These are phyloP conservation scores for Willisornis vidua DNA, from an alignment of 2,113 vertebrate species.

Conservation along the genomic window DNA sequence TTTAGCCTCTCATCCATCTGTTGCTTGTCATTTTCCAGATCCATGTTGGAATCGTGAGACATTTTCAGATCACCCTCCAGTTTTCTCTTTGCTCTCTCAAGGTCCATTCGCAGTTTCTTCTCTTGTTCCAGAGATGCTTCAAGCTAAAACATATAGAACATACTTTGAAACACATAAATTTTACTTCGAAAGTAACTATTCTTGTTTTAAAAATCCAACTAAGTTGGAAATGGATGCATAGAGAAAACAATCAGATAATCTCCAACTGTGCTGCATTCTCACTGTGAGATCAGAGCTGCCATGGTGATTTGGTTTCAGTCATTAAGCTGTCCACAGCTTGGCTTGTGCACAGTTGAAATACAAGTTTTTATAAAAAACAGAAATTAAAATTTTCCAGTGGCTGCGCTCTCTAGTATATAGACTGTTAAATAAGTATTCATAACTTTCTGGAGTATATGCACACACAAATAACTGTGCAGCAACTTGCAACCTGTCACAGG, in stretches of 20 bases:
- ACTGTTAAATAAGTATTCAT: neutral
- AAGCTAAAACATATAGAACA: constrained; percentile 57
- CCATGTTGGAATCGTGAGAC: constrained; percentile 73
- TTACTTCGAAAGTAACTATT: neutral
- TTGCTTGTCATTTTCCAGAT: constrained; percentile 70
- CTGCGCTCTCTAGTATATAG: neutral
- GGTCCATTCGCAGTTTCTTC: constrained; percentile 81
- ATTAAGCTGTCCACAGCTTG: neutral
- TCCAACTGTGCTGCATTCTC: neutral
- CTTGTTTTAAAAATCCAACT: neutral
- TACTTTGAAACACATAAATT: neutral
- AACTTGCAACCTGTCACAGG: neutral
- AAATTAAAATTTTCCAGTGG: neutral
- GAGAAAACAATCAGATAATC: neutral
- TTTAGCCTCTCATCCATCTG: constrained; percentile 83
- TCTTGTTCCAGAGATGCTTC: constrained; percentile 83
- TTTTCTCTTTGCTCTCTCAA: constrained; percentile 82
- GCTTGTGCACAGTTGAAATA: neutral
- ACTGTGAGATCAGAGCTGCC: neutral
- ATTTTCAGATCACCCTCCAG: constrained; percentile 81
- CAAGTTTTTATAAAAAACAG: neutral
- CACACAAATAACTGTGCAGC: neutral
- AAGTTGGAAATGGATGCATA: neutral
- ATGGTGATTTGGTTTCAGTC: neutral
- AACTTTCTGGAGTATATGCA: neutral